Evolutionary conservation across 1,140 invertebrate species (phyloP).

Genomic region (Chlorops oryzae): DNA sequence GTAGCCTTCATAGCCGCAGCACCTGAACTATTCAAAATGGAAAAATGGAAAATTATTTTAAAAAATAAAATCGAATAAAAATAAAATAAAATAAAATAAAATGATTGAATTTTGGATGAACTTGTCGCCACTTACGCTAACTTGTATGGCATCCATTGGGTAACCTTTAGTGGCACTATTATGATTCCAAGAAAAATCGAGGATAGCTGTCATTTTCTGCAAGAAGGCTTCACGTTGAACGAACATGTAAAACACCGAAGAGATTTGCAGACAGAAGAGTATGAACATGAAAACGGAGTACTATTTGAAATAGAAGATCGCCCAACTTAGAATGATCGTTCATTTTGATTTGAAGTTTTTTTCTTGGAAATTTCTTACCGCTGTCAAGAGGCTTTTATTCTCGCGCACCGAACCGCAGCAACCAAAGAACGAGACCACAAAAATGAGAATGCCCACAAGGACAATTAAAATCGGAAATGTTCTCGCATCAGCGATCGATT

Average conservation of each 20-base stretch:
- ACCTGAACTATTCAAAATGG: slow-evolving; percentile 53
- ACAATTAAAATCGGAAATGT: slow-evolving; percentile 62
- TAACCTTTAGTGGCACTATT: slow-evolving; percentile 16
- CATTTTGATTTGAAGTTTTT: neutral
- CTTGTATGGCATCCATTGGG: slow-evolving; percentile 30
- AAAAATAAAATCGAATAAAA: too few species aligned
- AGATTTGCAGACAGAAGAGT: slow-evolving; percentile 58
- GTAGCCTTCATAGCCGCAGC: slow-evolving; percentile 55
- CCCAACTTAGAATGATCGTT: neutral
- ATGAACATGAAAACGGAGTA: slow-evolving; percentile 59
- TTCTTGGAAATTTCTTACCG: too few species aligned
- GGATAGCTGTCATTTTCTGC: slow-evolving; percentile 44
- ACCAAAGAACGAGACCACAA: slow-evolving; percentile 73
- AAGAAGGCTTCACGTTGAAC: slow-evolving; percentile 50
- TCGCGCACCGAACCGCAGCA: slow-evolving; percentile 79
- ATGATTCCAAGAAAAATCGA: slow-evolving; percentile 43
- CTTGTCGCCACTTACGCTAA: slow-evolving; percentile 23
- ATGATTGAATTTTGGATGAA: too few species aligned
- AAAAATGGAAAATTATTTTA: too few species aligned
- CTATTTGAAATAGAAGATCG: slow-evolving; percentile 49
- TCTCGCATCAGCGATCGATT: slow-evolving; percentile 47
- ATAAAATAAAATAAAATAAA: too few species aligned
- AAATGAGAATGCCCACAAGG: slow-evolving; percentile 65
- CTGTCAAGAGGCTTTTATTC: slow-evolving; percentile 70
- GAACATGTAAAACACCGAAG: slow-evolving; percentile 55